Base-by-base conservation (phyloP, 2,797 vertebrate genomes). In the Salmo trutta region DNA sequence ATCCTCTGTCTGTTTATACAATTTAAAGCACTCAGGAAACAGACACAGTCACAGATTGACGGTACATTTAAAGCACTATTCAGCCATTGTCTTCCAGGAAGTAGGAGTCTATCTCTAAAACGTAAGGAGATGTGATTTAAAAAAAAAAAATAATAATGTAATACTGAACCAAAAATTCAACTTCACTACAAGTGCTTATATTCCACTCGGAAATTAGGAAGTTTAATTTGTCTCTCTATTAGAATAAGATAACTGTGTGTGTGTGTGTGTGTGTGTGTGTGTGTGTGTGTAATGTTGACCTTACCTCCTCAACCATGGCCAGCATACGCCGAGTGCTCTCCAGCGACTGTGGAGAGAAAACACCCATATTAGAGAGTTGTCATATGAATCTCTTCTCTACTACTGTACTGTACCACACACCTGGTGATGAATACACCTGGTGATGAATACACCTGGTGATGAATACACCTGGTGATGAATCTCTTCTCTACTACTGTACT, bases 311-410 rank as follows among this genome's bases (percentile, higher is more conserved):
- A 65, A 99, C 98, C 88, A 99, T 94, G 88, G 98, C 93, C 88
- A 99, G 95, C 98, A 99, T 99, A 82, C 98, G 98, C 73, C 98
- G 97, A 83, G 98, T 99, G 82, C 98, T 99, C 93, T 99, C 98
- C 88, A 99, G 94, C 14, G 98, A 99, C 98, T 99, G 92, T 59
- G 74, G 41, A 75, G 56, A 75, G 21, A 56, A 53, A 56, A 51
- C 31, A 71, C 53, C 73, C 27, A 73, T 36, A 59, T 7, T 41
- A 68, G 14, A 53, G 15, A 12, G n/a, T 53, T 10, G 81, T 90
- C 75, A 86, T 74, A 77, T 51, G 59, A 52, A 74, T 52, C 65
- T 36, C 67, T 17, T 36, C 62, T 5, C 24, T 59, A 29, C 15
- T 16, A n/a, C 17, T 47, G 41, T 3, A 47, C 10, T 47, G 10